Conservation (phyloP, 2,888 invertebrate species). For the Temnothorax ravouxi region DNA sequence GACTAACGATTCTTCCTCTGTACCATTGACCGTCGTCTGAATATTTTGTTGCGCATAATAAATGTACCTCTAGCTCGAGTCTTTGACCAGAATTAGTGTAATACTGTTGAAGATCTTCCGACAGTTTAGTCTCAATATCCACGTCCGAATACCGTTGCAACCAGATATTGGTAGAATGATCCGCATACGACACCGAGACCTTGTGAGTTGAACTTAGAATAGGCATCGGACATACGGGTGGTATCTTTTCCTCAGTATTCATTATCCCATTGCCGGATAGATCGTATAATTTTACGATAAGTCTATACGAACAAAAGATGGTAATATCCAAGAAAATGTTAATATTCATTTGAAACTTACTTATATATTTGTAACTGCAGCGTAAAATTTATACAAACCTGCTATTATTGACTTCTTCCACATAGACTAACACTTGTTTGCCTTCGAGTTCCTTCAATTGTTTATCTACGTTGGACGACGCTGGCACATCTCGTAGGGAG, state of each 20-base stretch:
- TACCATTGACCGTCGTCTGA: slow-evolving; percentile 90
- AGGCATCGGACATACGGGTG: slow-evolving; percentile 89
- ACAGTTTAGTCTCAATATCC: slow-evolving; percentile 86
- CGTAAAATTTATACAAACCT: slow-evolving; percentile 77
- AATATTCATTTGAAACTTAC: slow-evolving; percentile 7
- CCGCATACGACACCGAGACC: slow-evolving; percentile 88
- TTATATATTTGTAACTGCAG: slow-evolving; percentile 19
- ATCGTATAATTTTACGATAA: slow-evolving; percentile 90
- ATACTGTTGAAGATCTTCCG: slow-evolving; percentile 88
- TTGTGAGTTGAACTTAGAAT: slow-evolving; percentile 89
- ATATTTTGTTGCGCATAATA: slow-evolving; percentile 89
- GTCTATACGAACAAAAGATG: slow-evolving; percentile 86
- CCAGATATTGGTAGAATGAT: slow-evolving; percentile 89
- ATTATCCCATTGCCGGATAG: slow-evolving; percentile 76
- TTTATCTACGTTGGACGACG: slow-evolving; percentile 69
- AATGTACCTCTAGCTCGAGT: slow-evolving; percentile 87
- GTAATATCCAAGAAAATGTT: not conserved
- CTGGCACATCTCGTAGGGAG: slow-evolving; percentile 71
- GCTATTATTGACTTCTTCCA: slow-evolving; percentile 86
- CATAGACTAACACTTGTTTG: slow-evolving; percentile 85
- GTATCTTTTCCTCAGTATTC: slow-evolving; percentile 77
- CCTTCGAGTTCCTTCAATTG: slow-evolving; percentile 75
- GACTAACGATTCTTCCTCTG: slow-evolving; percentile 88
- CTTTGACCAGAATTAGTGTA: slow-evolving; percentile 88
- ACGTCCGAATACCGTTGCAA: slow-evolving; percentile 88